Percentiles rank a stretch among this genome's conserved stretches.
Evolutionary conservation across 2,113 vertebrate genomes (phyloP).

Genomic region (Cephalopterus ornatus): DNA sequence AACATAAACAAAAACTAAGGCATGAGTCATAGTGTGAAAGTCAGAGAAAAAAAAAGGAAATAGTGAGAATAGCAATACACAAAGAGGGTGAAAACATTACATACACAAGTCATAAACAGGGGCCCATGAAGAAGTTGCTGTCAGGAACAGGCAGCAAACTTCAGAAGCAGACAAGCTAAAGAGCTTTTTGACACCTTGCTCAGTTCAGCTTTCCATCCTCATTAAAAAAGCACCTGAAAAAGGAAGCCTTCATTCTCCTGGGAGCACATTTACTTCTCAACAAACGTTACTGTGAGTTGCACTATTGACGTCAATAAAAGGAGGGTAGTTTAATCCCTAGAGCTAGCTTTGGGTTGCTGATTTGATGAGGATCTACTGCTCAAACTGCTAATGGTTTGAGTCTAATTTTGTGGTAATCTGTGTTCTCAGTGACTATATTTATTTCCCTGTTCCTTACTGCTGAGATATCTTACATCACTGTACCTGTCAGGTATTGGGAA

Average conservation of each 20-base stretch:
- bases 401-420: not conserved
- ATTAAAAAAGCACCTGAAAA: not conserved
- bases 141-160: not conserved
- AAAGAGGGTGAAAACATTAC: not conserved
- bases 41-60: not conserved
- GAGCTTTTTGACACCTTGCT: not conserved
- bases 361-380: not conserved
- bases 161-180: not conserved
- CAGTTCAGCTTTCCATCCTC: not conserved
- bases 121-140: not conserved
- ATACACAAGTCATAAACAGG: not conserved
- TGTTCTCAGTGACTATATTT: not conserved
- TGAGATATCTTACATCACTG: not conserved
- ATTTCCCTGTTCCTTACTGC: not conserved
- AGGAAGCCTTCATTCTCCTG: not conserved
- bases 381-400: not conserved
- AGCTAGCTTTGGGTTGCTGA: not conserved
- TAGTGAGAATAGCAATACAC: not conserved
- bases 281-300: not conserved
- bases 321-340: not conserved
- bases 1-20: conserved; percentile 1
- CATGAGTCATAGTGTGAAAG: not conserved
- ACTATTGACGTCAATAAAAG: rapidly evolving
- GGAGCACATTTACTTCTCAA: not conserved
- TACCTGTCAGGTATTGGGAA: not conserved